A percentile compares a stretch with the other conserved stretches of the same genome.
These are phyloP conservation scores for Ichneumoninae sp. DNA, from an alignment of 2,888 invertebrate species.

Conservation along the genomic window DNA sequence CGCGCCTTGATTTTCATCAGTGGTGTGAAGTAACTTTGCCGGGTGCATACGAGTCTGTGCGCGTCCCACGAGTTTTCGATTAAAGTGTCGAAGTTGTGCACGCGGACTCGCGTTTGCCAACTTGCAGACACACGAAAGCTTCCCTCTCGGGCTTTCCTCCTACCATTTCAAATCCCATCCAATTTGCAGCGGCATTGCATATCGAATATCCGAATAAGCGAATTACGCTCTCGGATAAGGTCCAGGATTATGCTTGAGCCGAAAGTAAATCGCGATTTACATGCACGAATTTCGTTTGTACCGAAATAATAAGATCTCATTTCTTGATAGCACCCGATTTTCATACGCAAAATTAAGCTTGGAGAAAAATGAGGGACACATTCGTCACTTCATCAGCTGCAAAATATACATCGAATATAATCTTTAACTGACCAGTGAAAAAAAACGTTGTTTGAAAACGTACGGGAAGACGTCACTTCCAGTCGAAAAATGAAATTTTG, in stretches of 20 bases:
- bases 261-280: background rate
- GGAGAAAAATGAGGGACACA: background rate
- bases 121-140: slow-evolving; percentile 28
- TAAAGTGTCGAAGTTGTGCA: slow-evolving; percentile 56
- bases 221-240: background rate
- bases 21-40: slow-evolving; percentile 31
- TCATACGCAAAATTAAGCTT: background rate
- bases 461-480: no score
- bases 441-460: background rate
- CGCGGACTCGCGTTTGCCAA: background rate
- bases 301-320: background rate
- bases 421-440: background rate
- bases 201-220: slow-evolving; percentile 5
- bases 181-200: slow-evolving; percentile 13
- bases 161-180: background rate
- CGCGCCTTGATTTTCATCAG: slow-evolving; percentile 46
- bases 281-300: background rate
- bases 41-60: background rate
- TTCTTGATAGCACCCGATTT: background rate
- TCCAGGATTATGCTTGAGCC: background rate
- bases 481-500: no score
- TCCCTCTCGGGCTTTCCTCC: background rate
- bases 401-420: background rate
- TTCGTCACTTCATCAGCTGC: background rate
- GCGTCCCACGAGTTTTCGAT: slow-evolving; percentile 45